Evolutionary conservation across 2,113 vertebrate species (phyloP), one percentile per base, ranked within the genome.

Genomic region (Hyperoodon ampullatus): DNA sequence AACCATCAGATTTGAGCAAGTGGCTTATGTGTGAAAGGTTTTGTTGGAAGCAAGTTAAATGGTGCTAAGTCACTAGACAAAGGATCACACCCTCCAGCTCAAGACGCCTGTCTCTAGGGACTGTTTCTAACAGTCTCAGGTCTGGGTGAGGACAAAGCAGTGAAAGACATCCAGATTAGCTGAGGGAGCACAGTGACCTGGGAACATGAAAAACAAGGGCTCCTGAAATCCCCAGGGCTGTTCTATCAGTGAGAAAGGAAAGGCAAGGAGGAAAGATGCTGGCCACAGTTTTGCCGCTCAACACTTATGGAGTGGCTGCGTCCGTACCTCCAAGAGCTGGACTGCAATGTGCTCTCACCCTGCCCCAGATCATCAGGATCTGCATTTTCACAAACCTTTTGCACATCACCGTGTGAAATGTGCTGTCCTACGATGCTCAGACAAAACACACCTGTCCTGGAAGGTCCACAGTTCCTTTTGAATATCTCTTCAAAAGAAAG

Each of bases 1-100:
- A 94, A 0, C 96, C 83, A 92, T 97, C 89, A 92, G 92, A 98
- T 82, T 95, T 97, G 97, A 98, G 63, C 95, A 97, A 97, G 93
- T 97, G 97, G 97, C 97, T 98, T 98, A 98, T 94, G 97, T 98
- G 97, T 60, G 19, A 98, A 92, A 98, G 96, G 81, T 88, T 98
- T 97, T 97, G 94, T 96, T 96, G 94, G 94, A 98, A 98, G 97
- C 97, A 96, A 97, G 97, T 95, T 98, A 98, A 98, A 98, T 70
- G 97, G 97, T 98, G 98, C 96, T 98, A 99, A 98, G 97, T 98
- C 98, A 98, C 98, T 97, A 98, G 96, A 97, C 97, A 96, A 97
- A 98, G 98, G 97, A 98, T 97, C 96, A 95, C 95, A 97, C 91
- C 89, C 98, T 98, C 83, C 55, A 92, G 90, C 95, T 96, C 96